These are phyloP conservation scores for Caenorhabditis wallacei DNA, from an alignment of 2,888 invertebrate genomes.

Conservation along the genomic window DNA sequence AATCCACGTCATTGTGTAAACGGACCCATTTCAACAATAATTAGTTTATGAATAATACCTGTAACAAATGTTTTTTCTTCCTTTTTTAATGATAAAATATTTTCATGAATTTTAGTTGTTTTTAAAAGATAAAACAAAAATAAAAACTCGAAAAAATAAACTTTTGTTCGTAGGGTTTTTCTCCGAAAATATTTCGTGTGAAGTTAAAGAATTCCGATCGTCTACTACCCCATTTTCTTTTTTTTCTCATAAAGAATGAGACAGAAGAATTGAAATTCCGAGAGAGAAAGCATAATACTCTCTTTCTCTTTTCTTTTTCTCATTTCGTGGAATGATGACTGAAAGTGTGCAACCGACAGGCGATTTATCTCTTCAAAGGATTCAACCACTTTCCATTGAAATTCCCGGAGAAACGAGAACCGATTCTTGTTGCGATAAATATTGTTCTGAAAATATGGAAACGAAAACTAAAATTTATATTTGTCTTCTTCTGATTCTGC, in stretches of 20 bases:
- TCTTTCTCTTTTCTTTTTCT: conserved; percentile 4
- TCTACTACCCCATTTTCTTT: conserved; percentile 24
- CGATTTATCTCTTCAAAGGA: conserved; percentile 12
- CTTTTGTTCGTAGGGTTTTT: not conserved
- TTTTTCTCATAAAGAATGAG: conserved; percentile 42
- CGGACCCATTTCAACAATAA: conserved; percentile 24
- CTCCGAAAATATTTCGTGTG: conserved; percentile 20
- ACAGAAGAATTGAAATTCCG: conserved; percentile 6
- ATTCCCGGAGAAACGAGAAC: conserved; percentile 43
- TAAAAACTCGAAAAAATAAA: conserved; percentile 21
- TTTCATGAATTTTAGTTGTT: too few species aligned
- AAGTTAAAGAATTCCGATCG: conserved; percentile 26
- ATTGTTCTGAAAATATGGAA: conserved; percentile 58
- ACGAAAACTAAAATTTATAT: conserved; percentile 62
- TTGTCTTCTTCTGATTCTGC: conserved; percentile 53
- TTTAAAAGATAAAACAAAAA: not conserved
- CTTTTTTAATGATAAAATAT: conserved; percentile 1
- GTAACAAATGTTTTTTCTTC: conserved; percentile 9
- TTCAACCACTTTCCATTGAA: conserved; percentile 46
- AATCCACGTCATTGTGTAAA: conserved; percentile 63
- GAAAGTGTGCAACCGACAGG: conserved; percentile 66
- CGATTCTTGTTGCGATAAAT: conserved; percentile 35
- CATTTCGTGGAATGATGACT: conserved; percentile 41
- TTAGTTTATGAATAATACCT: too few species aligned
- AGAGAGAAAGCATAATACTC: not conserved